Conservation (phyloP, 2,888 invertebrate species). For the Pterobdella sp. region DNA sequence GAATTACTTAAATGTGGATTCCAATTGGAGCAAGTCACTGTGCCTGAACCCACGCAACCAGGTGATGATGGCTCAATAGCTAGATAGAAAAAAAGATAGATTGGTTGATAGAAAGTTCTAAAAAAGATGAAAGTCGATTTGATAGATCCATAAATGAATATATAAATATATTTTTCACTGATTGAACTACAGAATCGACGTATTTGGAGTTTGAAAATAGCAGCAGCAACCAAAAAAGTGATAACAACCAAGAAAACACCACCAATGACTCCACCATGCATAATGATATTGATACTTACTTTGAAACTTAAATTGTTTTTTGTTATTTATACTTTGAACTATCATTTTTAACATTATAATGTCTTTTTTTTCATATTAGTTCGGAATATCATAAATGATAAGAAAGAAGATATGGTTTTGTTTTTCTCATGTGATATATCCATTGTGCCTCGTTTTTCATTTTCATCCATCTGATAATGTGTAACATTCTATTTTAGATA, state of each 20-base stretch:
- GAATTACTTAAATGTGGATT: conserved; percentile 6
- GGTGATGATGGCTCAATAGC: neutral
- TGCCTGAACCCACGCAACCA: neutral
- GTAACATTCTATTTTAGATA: too few relatives aligned
- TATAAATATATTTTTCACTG: neutral
- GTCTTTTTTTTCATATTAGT: too few relatives aligned
- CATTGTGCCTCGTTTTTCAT: too few relatives aligned
- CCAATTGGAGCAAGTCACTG: conserved; percentile 7
- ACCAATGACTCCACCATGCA: neutral
- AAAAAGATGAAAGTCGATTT: neutral
- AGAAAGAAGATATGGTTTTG: too few relatives aligned
- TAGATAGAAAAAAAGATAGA: neutral
- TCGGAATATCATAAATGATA: too few relatives aligned
- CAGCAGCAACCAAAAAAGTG: neutral
- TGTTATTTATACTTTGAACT: too few relatives aligned
- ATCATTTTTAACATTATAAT: too few relatives aligned
- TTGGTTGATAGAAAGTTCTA: neutral
- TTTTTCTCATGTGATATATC: too few relatives aligned
- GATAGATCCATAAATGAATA: neutral
- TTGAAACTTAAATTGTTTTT: neutral
- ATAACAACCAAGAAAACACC: neutral
- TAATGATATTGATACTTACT: neutral
- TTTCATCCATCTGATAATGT: too few relatives aligned
- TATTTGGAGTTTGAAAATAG: neutral
- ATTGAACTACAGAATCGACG: neutral